These are phyloP conservation scores for Cheilosia variabilis DNA, from an alignment of 2,888 invertebrate species.

Conservation along the genomic window DNA sequence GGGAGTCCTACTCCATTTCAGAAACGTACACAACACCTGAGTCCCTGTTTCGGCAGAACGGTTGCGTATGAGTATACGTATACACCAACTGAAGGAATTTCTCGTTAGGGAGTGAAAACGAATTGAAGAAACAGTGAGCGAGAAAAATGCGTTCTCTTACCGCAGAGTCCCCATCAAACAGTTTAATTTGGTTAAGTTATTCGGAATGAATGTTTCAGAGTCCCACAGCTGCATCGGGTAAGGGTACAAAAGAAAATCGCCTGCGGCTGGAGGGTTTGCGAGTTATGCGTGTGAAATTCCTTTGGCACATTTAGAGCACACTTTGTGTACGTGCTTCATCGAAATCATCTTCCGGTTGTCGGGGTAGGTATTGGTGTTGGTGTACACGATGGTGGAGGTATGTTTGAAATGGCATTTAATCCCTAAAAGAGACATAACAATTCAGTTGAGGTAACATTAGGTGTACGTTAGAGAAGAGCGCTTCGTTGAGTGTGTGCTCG, in stretches of 20 bases:
- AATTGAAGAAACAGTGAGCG: neutral
- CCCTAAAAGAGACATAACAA: conserved; percentile 29
- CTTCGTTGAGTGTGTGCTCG: neutral
- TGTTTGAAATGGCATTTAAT: conserved; percentile 12
- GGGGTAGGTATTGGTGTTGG: too few species aligned
- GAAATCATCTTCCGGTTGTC: neutral
- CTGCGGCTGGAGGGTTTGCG: neutral
- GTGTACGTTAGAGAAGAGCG: neutral
- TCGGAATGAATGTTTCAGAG: conserved; percentile 13
- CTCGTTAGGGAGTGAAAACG: neutral
- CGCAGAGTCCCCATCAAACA: conserved; percentile 9
- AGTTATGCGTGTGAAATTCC: conserved; percentile 1
- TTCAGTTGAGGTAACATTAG: neutral
- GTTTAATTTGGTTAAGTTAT: conserved; percentile 53
- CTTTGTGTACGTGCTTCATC: neutral
- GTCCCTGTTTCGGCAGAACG: neutral
- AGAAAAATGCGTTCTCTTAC: conserved; percentile 13
- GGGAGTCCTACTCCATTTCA: neutral
- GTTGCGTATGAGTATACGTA: neutral
- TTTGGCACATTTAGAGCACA: neutral
- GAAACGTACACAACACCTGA: conserved; percentile 3
- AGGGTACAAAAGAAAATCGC: neutral
- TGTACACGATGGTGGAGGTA: neutral
- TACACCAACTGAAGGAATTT: conserved; percentile 11
- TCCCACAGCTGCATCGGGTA: neutral